These are phyloP conservation scores for Carassius carassius DNA, from an alignment of 2,113 vertebrate species.

Conservation along the genomic window DNA sequence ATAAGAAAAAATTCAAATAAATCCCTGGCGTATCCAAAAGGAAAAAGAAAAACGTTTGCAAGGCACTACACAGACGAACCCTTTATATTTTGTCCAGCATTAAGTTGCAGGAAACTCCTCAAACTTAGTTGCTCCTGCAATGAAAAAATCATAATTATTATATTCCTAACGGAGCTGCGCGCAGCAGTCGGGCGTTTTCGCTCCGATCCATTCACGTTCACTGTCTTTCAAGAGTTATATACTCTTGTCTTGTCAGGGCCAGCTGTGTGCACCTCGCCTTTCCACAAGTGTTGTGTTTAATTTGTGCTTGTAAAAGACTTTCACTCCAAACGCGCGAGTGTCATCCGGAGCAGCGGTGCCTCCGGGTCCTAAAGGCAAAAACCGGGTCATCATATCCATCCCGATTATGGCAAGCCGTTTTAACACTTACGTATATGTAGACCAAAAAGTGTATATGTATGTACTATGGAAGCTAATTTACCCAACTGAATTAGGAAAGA, in stretches of 20 bases:
- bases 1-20: not conserved
- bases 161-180: slow-evolving; percentile 1
- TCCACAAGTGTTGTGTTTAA: slow-evolving; percentile 46
- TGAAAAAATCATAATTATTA: not conserved
- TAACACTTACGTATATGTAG: not conserved
- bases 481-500: too few species aligned
- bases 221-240: not conserved
- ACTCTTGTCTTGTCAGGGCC: not conserved
- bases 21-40: not conserved
- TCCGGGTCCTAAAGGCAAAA: slow-evolving; percentile 61
- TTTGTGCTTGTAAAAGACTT: slow-evolving; percentile 52
- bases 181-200: slow-evolving; percentile 32
- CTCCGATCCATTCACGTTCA: not conserved
- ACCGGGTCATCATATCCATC: not conserved
- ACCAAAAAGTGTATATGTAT: not conserved
- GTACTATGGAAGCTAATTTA: too few species aligned
- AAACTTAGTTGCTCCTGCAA: not conserved
- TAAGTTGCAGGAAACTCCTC: slow-evolving; percentile 20
- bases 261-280: slow-evolving; percentile 27
- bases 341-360: slow-evolving; percentile 44
- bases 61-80: not conserved
- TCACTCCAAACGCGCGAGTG: slow-evolving; percentile 31
- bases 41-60: not conserved
- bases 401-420: not conserved
- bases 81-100: not conserved